Percentiles rank a stretch among this genome's conserved stretches.
Conservation (phyloP, 2,888 invertebrate species). For the Synanthedon andrenaeformis region DNA sequence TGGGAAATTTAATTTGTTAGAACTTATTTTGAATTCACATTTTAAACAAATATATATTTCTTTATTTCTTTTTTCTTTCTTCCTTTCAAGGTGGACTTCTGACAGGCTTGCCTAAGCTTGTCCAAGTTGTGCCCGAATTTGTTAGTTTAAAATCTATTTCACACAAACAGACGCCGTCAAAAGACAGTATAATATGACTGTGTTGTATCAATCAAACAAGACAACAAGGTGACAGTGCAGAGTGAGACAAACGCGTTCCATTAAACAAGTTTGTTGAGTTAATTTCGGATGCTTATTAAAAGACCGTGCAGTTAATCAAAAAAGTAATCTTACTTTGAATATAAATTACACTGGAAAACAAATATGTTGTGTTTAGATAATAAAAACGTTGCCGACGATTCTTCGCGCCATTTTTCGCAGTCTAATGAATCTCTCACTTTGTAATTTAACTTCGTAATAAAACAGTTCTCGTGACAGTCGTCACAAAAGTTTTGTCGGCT, state of each 20-base stretch:
- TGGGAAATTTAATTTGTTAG: too few relatives aligned
- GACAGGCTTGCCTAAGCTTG: too few relatives aligned
- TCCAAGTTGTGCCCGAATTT: too few relatives aligned
- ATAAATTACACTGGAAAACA: slow-evolving; percentile 18
- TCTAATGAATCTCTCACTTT: slow-evolving; percentile 19
- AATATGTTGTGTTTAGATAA: slow-evolving; percentile 11
- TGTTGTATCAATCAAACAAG: too few relatives aligned
- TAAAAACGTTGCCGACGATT: slow-evolving; percentile 14
- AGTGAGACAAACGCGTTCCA: background rate
- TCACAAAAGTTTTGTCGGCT: slow-evolving; percentile 2
- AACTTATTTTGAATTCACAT: too few relatives aligned
- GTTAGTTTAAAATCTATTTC: too few relatives aligned
- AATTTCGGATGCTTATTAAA: background rate
- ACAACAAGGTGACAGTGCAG: background rate
- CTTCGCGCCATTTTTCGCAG: slow-evolving; percentile 10
- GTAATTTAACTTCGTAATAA: slow-evolving; percentile 29
- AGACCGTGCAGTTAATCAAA: slow-evolving; percentile 18
- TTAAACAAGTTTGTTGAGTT: background rate
- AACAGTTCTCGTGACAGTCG: slow-evolving; percentile 17
- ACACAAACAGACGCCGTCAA: too few relatives aligned
- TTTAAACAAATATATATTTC: too few relatives aligned
- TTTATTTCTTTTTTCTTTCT: too few relatives aligned
- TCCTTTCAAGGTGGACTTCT: too few relatives aligned
- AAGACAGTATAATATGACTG: too few relatives aligned
- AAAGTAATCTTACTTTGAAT: slow-evolving; percentile 24